These are phyloP conservation scores for Hafferia zeledoni DNA, from an alignment of 2,797 vertebrate species.

Conservation along the genomic window DNA sequence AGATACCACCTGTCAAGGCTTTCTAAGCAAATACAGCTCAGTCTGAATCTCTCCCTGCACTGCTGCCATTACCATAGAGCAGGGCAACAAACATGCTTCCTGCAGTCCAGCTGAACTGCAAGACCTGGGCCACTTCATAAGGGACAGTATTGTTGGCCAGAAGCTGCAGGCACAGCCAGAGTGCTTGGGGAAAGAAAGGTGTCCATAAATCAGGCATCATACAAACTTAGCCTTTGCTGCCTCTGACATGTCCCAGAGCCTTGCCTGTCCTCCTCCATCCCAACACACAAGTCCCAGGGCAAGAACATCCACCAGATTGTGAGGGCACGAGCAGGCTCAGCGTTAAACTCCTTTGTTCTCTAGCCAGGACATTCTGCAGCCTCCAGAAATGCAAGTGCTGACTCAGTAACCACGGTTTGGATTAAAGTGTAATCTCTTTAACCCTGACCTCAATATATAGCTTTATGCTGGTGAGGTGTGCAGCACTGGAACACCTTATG, in stretches of 20 bases:
- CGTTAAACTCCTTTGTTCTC: not conserved
- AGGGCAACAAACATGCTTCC: not conserved
- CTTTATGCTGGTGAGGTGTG: not conserved
- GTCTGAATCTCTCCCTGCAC: not conserved
- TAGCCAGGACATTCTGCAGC: not conserved
- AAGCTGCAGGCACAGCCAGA: not conserved
- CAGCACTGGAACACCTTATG: not conserved
- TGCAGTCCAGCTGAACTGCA: not conserved
- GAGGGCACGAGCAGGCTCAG: not conserved
- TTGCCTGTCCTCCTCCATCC: not conserved
- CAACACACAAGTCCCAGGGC: not conserved
- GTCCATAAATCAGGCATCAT: not conserved
- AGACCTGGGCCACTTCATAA: not conserved
- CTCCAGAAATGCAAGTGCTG: slow-evolving; percentile 15
- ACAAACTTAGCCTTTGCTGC: not conserved
- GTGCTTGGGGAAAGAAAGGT: not conserved
- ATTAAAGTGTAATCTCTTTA: slow-evolving; percentile 51
- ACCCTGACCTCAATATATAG: slow-evolving; percentile 33
- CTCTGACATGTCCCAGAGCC: not conserved
- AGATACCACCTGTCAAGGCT: not conserved
- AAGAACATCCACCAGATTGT: not conserved
- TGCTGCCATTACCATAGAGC: not conserved
- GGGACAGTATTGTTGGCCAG: not conserved
- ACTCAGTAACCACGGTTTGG: slow-evolving; percentile 1
- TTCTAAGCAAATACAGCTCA: not conserved